Evolutionary conservation across 2,113 vertebrate species (phyloP), one percentile per base, ranked within the genome.

Genomic region (Prolemur simus): DNA sequence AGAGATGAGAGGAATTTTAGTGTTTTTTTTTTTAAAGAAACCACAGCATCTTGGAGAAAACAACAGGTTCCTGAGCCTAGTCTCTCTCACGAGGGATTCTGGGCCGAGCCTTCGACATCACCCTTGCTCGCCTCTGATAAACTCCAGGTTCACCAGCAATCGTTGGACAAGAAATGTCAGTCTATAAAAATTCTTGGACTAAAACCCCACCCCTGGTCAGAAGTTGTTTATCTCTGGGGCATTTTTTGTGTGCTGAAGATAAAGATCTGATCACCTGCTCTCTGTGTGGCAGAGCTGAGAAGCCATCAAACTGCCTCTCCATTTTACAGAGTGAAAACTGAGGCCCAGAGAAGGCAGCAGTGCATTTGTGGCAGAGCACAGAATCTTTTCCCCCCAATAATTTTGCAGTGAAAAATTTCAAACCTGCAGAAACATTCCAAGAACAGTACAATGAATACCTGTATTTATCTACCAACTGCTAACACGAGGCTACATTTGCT

Each of bases 401-500:
- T 83, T 60, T 78, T 23, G 20, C 34, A 63, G 20, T 21, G 37
- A 69, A 52, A 68, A 49, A 18, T 23, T 42, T 64, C 83, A 34
- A 81, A 80, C 23, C 64, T 78, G 13, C 1, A 83, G 89, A 25
- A 60, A 52, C 23, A 45, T 52, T 18, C 11, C 45, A 20, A 32
- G 42, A 77, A 63, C 15, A n/a, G 39, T 1, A 6, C 0, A 4
- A 8, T 12, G 52, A 39, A 20, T 7, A 42, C 2, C 15, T 15
- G 2, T 2, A 10, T 11, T 13, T 21, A 4, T 8, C 18, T 34
- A 27, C 58, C 60, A 37, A 4, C 1, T 39, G 66, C 17, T 82
- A 4, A n/a, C 17, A 0, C 6, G 0, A 9, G 1, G 3, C 2
- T 8, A 0, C 42, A 0, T 15, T 39, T 1, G 2, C 64, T 49